Conservation (phyloP, 2,888 invertebrate species). For the Psococerastis gibbosa region DNA sequence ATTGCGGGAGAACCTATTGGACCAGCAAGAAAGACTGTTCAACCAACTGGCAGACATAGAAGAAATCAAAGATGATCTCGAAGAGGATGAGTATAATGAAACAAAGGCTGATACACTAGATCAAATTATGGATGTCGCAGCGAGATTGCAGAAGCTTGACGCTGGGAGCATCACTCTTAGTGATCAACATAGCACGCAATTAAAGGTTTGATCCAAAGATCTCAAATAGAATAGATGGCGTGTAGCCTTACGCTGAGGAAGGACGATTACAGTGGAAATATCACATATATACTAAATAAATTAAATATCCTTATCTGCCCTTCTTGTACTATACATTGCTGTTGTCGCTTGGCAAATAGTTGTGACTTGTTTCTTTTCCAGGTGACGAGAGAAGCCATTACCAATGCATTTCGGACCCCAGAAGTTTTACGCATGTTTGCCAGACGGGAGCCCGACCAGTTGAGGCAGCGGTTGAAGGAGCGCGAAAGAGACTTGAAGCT, state of each 20-base stretch:
- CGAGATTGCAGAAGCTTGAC: conserved; percentile 38
- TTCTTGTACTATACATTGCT: no score
- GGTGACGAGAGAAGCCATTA: conserved; percentile 55
- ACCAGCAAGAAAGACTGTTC: conserved; percentile 45
- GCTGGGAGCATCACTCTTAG: conserved; percentile 48
- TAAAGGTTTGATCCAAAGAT: no score
- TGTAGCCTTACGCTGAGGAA: no score
- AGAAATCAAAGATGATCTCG: conserved; percentile 42
- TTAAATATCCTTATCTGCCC: no score
- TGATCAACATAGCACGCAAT: no score
- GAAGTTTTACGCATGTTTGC: conserved; percentile 55
- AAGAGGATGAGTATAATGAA: conserved; percentile 43
- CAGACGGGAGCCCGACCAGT: conserved; percentile 42
- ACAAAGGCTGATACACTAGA: conserved; percentile 48
- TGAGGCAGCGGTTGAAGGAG: conserved; percentile 36
- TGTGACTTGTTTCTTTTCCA: conserved; percentile 23
- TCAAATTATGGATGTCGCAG: conserved; percentile 46
- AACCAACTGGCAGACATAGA: conserved; percentile 51
- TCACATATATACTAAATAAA: no score
- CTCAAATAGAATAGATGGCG: no score
- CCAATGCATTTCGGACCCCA: conserved; percentile 52
- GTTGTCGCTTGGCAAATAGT: no score
- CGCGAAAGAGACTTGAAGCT: conserved; percentile 41
- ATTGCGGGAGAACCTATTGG: conserved; percentile 41
- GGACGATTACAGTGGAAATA: no score